phyloP scores from a whole-genome alignment of 2,113 vertebrate species.

The Isurus oxyrinchus region DNA sequence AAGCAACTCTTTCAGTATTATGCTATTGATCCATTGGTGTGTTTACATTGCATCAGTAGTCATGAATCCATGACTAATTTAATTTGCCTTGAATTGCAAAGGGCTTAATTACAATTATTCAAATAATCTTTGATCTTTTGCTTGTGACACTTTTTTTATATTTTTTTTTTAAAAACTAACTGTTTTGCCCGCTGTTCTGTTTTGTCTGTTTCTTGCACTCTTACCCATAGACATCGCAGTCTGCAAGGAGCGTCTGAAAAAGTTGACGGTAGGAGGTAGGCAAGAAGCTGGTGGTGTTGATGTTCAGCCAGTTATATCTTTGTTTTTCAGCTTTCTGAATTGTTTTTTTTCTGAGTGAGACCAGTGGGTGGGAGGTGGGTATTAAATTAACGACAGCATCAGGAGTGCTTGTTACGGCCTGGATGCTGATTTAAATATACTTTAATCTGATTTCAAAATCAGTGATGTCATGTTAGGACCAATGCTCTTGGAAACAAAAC shows the following conservation, averaged over 20 bases:
- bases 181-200: conserved; percentile 33
- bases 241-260: conserved; percentile 87
- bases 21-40: background rate
- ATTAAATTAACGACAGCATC: background rate
- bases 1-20: conserved; percentile 3
- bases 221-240: conserved; percentile 67
- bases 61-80: background rate
- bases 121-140: conserved; percentile 11
- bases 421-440: background rate
- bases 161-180: conserved; percentile 33
- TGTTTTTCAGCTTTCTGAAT: background rate
- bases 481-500: background rate
- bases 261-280: conserved; percentile 97
- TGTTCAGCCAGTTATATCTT: conserved; percentile 17
- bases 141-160: conserved; percentile 5
- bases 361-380: background rate
- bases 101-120: background rate
- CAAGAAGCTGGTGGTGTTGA: conserved; percentile 44
- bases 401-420: background rate
- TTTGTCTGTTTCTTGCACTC: conserved; percentile 33
- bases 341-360: background rate
- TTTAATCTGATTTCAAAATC: conserved; percentile 9
- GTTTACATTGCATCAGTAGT: conserved; percentile 23
- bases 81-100: background rate
- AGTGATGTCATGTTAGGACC: background rate